Percentiles rank a stretch among this genome's conserved stretches.
phyloP scores from a whole-genome alignment of 2,797 vertebrate genomes.

The Poecilia wingei region DNA sequence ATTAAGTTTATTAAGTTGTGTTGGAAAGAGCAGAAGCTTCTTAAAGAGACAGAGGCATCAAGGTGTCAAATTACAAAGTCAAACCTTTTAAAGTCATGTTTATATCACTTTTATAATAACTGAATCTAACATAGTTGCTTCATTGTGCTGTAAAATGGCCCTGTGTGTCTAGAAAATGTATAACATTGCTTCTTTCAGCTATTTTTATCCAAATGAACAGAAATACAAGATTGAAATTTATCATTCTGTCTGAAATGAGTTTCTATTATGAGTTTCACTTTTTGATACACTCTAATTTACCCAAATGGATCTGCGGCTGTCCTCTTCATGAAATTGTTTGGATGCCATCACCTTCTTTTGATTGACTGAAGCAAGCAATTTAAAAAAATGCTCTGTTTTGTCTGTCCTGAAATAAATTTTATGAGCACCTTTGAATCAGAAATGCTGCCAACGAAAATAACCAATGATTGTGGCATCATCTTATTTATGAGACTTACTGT shows the following conservation, averaged over 20 bases:
- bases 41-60: no score
- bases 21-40: no score
- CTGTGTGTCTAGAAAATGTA: no score
- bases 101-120: no score
- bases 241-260: background rate
- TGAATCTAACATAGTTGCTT: no score
- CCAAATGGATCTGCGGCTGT: background rate
- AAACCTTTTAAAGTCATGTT: no score
- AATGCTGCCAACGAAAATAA: conserved; percentile 14
- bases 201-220: background rate
- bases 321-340: background rate
- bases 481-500: background rate
- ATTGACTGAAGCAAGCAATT: background rate
- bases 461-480: conserved; percentile 5
- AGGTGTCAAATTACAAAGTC: no score
- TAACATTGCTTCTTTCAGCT: background rate
- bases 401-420: background rate
- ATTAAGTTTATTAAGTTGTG: no score
- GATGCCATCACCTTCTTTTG: background rate
- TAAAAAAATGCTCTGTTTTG: background rate
- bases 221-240: background rate
- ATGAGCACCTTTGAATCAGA: conserved; percentile 13
- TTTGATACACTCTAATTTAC: background rate
- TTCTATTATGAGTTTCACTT: background rate
- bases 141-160: no score